phyloP scores from a whole-genome alignment of 2,888 invertebrate genomes.

The Tenthredo mesomela region DNA sequence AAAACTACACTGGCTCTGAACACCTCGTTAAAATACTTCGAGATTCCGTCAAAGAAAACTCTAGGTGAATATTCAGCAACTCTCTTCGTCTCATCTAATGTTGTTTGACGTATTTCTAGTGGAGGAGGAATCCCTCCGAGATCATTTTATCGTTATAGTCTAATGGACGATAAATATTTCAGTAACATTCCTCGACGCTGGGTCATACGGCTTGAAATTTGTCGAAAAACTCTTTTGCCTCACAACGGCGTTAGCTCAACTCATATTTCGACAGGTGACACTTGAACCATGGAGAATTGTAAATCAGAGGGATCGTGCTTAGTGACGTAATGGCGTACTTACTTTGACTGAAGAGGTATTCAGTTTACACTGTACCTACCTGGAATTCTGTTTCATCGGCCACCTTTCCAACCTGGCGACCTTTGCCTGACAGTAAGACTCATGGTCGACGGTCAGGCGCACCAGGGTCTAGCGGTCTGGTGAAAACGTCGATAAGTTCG shows the following conservation, averaged over 20 bases:
- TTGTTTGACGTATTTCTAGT: background rate
- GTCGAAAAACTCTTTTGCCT: background rate
- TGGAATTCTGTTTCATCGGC: background rate
- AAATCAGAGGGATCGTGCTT: background rate
- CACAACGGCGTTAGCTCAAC: background rate
- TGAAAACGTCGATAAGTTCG: background rate
- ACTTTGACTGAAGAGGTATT: background rate
- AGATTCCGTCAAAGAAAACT: background rate
- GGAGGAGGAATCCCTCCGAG: background rate
- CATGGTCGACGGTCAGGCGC: background rate
- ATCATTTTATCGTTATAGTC: background rate
- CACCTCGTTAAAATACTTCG: background rate
- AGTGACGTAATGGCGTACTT: background rate
- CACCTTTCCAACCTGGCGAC: background rate
- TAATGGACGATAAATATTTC: background rate
- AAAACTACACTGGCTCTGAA: background rate
- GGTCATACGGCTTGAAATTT: background rate
- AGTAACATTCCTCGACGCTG: background rate
- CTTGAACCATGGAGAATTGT: background rate
- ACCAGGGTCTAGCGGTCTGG: background rate
- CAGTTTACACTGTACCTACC: background rate
- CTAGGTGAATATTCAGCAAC: background rate
- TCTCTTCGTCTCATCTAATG: background rate
- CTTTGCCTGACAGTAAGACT: background rate
- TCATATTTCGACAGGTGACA: background rate